Percentiles rank a stretch among this genome's conserved stretches.
These are phyloP conservation scores for Lasioglossum zephyrum DNA, from an alignment of 2,888 invertebrate genomes.

Conservation along the genomic window DNA sequence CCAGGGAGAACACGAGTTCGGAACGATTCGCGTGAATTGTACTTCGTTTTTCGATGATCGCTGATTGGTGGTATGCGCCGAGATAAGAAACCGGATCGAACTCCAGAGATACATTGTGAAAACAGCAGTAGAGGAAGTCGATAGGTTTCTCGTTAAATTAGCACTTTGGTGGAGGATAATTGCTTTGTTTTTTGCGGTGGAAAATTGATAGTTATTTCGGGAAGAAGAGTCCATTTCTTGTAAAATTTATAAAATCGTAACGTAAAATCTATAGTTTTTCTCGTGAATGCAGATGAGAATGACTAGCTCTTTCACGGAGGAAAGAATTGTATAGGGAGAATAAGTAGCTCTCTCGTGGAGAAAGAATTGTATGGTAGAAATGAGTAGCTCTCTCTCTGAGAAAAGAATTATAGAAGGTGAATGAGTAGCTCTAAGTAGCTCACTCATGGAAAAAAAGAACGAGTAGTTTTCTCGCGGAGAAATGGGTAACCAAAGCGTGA, in stretches of 20 bases:
- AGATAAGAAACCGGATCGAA: neutral
- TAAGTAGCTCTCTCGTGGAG: too few relatives aligned
- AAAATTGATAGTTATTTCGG: neutral
- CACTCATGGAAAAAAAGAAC: too few relatives aligned
- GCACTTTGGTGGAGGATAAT: neutral
- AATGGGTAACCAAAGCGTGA: neutral
- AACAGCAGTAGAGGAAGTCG: neutral
- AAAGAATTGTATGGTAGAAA: too few relatives aligned
- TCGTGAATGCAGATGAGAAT: neutral
- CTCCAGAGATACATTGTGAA: neutral
- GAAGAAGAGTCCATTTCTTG: too few relatives aligned
- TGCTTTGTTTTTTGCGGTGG: neutral
- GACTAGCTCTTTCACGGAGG: neutral
- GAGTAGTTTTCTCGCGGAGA: too few relatives aligned
- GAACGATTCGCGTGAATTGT: neutral
- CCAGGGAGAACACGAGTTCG: neutral
- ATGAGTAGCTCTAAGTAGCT: too few relatives aligned
- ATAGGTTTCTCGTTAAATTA: neutral
- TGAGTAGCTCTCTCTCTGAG: too few relatives aligned
- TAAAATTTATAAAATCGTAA: too few relatives aligned
- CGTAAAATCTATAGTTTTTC: too few relatives aligned
- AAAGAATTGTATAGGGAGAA: too few relatives aligned
- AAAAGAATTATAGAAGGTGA: too few relatives aligned
- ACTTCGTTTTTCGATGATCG: neutral
- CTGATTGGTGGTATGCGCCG: neutral